These are phyloP conservation scores for Sphaeridia pumilis DNA, from an alignment of 2,888 invertebrate genomes.

Conservation along the genomic window DNA sequence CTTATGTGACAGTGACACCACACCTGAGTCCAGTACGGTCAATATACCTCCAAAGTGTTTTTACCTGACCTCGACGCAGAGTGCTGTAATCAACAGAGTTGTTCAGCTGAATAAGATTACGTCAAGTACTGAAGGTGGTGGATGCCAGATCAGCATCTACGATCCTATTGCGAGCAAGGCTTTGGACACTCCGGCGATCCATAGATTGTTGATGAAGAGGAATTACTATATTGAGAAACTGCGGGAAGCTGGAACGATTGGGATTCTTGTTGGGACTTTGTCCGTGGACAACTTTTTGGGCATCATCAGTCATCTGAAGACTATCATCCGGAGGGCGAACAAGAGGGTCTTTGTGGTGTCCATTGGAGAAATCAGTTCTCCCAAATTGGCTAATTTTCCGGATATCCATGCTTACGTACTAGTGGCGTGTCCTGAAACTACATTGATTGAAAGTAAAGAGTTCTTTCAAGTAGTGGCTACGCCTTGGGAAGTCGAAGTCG, in stretches of 20 bases:
- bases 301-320: conserved; percentile 60
- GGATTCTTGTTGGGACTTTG: conserved; percentile 82
- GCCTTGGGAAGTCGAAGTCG: conserved; percentile 78
- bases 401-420: conserved; percentile 88
- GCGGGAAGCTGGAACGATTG: conserved; percentile 75
- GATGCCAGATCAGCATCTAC: conserved; percentile 38
- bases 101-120: conserved; percentile 46
- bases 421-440: conserved; percentile 86
- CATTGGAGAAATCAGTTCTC: conserved; percentile 86
- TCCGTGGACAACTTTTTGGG: conserved; percentile 67
- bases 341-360: conserved; percentile 85
- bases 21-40: too few species aligned
- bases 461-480: conserved; percentile 83
- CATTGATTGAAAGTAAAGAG: conserved; percentile 52
- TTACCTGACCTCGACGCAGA: conserved; percentile 14
- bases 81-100: conserved; percentile 12
- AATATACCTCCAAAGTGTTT: conserved; percentile 7
- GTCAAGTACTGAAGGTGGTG: conserved; percentile 50
- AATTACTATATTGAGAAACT: conserved; percentile 78
- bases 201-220: conserved; percentile 61
- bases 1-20: conserved; percentile 14
- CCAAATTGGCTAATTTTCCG: conserved; percentile 89
- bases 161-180: conserved; percentile 37
- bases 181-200: conserved; percentile 37
- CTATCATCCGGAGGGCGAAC: conserved; percentile 57